Percentiles rank a stretch among this genome's conserved stretches.
phyloP scores from a whole-genome alignment of 2,888 invertebrate genomes.

The Invenusta paracnida region DNA sequence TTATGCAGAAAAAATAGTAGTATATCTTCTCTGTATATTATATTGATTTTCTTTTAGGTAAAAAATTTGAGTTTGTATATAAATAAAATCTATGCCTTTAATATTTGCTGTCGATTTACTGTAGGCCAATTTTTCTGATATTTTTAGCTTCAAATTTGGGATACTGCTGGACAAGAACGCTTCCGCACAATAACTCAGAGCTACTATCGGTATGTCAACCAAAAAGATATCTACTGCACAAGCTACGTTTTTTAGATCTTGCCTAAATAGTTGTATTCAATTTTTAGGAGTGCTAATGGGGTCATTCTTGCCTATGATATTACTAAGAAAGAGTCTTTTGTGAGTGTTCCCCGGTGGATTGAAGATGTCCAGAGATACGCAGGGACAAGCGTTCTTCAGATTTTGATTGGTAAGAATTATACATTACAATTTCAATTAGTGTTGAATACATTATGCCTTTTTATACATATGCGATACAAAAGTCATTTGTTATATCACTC shows the following conservation, averaged over 20 bases:
- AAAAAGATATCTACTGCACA: background rate
- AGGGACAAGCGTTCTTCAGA: conserved; percentile 71
- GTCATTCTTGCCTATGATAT: conserved; percentile 95
- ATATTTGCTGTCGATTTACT: too few relatives aligned
- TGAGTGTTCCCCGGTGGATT: conserved; percentile 86
- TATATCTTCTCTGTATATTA: too few relatives aligned
- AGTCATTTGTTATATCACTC: too few relatives aligned
- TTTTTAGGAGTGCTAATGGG: conserved; percentile 92
- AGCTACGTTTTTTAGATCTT: background rate
- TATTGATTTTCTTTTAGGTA: too few relatives aligned
- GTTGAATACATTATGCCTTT: too few relatives aligned
- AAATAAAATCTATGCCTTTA: too few relatives aligned
- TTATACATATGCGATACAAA: too few relatives aligned
- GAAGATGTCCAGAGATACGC: conserved; percentile 91
- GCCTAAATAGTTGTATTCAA: conserved; percentile 65
- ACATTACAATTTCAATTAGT: too few relatives aligned
- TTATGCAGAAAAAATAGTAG: too few relatives aligned
- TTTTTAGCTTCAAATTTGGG: conserved; percentile 79
- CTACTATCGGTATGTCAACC: background rate
- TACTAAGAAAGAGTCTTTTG: conserved; percentile 82
- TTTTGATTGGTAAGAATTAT: conserved; percentile 10
- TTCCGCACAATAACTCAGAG: conserved; percentile 82
- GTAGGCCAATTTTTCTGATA: background rate
- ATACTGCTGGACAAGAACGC: conserved; percentile 85
- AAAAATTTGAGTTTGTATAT: too few relatives aligned